Conservation (phyloP, 2,797 vertebrate genomes). For the Callimico goeldii region DNA sequence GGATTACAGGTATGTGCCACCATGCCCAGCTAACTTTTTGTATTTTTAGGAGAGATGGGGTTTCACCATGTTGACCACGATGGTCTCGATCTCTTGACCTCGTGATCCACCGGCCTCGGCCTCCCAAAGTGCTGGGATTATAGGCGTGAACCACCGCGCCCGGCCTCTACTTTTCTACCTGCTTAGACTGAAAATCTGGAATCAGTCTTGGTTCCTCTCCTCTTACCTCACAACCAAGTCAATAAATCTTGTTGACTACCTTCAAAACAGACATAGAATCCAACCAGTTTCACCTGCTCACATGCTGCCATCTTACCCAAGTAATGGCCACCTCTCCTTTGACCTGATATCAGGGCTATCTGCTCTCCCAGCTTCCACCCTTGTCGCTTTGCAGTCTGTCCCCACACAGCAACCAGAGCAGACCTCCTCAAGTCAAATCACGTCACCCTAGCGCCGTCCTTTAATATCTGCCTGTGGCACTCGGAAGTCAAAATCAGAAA, state of each 20-base stretch:
- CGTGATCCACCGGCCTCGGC: no score
- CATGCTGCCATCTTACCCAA: background rate
- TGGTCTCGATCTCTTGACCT: no score
- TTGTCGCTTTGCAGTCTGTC: background rate
- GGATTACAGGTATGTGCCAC: no score
- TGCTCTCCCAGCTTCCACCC: background rate
- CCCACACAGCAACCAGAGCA: background rate
- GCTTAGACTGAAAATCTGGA: background rate
- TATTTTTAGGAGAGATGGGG: no score
- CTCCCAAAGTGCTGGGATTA: no score
- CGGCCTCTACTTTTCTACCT: background rate
- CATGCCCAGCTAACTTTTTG: no score
- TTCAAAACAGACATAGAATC: background rate
- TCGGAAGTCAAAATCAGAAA: background rate
- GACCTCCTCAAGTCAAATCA: background rate
- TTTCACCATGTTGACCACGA: no score
- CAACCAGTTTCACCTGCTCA: background rate
- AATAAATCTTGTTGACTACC: background rate
- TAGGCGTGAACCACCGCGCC: no score
- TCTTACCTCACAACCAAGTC: background rate
- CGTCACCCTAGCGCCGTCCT: background rate
- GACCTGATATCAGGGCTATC: background rate
- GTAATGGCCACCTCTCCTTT: background rate
- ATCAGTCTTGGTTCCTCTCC: background rate
- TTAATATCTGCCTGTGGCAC: background rate